These are phyloP conservation scores for Nannoperca australis DNA, from an alignment of 2,797 vertebrate genomes.

Conservation along the genomic window DNA sequence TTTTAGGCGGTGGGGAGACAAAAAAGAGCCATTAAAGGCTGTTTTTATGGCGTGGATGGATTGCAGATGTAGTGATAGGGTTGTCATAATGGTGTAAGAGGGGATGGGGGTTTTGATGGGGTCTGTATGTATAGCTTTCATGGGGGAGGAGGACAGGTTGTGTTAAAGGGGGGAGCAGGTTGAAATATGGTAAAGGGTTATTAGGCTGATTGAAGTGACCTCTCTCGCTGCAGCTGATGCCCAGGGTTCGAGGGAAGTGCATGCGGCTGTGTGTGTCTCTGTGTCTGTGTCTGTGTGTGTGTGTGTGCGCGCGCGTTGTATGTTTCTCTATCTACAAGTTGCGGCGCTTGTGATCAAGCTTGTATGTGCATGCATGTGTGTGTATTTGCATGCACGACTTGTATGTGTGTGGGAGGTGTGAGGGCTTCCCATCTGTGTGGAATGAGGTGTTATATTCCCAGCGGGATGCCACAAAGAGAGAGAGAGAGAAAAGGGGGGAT, in stretches of 20 bases:
- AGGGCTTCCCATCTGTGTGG: constrained; percentile 78
- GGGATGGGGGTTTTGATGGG: constrained; percentile 47
- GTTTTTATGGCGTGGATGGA: constrained; percentile 63
- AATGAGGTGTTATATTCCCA: constrained; percentile 77
- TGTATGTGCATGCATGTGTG: constrained; percentile 24
- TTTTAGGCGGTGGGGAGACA: constrained; percentile 38
- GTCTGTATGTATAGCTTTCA: constrained; percentile 56
- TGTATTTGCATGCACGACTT: constrained; percentile 66
- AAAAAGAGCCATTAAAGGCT: constrained; percentile 58
- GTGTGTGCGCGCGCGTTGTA: not conserved
- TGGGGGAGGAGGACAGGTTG: constrained; percentile 73
- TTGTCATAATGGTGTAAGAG: constrained; percentile 62
- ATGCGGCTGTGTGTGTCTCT: constrained; percentile 17
- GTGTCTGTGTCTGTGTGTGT: not conserved
- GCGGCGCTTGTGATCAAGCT: constrained; percentile 29
- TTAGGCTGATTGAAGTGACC: constrained; percentile 84
- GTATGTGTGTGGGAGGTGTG: constrained; percentile 64
- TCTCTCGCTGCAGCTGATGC: constrained; percentile 76
- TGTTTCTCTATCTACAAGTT: constrained; percentile 26
- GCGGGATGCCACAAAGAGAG: constrained; percentile 62
- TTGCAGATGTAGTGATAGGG: constrained; percentile 70
- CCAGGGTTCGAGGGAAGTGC: constrained; percentile 37
- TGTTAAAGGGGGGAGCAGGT: constrained; percentile 63
- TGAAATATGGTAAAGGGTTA: constrained; percentile 78
- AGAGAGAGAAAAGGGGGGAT: constrained; percentile 7